Base-by-base conservation (phyloP, 2,113 vertebrate species). In the Oophaga pumilio region DNA sequence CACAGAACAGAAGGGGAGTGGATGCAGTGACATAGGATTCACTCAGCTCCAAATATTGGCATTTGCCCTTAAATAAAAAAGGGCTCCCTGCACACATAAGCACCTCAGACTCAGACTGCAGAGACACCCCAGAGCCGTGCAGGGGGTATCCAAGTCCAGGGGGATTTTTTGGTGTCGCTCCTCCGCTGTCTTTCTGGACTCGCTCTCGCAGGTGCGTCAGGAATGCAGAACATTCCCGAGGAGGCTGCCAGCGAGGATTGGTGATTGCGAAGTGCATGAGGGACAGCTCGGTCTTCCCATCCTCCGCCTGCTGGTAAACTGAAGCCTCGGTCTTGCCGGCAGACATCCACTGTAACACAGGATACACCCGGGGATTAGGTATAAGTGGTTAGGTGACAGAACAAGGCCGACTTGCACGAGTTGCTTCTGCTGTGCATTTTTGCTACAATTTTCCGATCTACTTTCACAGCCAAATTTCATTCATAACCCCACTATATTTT, bases 251-350 rank as follows among this genome's bases (percentile, higher is more conserved):
- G 89, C 96, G 97, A 12, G 98, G 98, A 89, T 99, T 99, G 76
- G 97, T 99, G 93, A 99, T 98, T 89, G 98, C 98, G 81, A 99
- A 99, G 92, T 99, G 98, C 98, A 99, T 99, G 89, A 99, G 97
- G 0, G 98, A 99, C 87, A 99, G 90, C 91, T 99, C 98, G 0
- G 98, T 99, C 92, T 99, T 99, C 76, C 98, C 98, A 0, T 99
- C 98, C 89, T 99, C 98, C 0, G 98, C 98, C 91, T 99, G 98
- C 91, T 99, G 98, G 94, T 99, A 99, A 89, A 98, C 96, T 4
- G 98, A 99, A 2, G 98, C 97, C 90, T 99, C 97, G 0, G 98
- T 99, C 95, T 98, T 97, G 8, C 97, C 97, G 5, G 94, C 97
- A 0, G 98, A 98, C 92, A 99, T 96, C 98, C 98, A 99, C 98